These are phyloP conservation scores for Eristalis pertinax DNA, from an alignment of 2,888 invertebrate species.

Conservation along the genomic window DNA sequence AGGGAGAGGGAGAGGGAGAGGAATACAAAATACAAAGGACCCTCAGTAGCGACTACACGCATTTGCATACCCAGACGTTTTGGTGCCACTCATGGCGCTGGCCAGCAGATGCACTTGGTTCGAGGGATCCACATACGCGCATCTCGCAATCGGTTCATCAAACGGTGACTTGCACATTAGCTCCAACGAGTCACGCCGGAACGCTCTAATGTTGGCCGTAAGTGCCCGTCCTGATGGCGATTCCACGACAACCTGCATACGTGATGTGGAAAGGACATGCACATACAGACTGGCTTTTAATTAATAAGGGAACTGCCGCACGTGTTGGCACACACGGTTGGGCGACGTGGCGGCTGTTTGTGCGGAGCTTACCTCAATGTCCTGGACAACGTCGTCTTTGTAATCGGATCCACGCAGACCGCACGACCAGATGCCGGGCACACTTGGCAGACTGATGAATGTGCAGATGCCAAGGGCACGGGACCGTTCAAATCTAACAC, in stretches of 20 bases:
- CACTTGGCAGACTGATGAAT: constrained; percentile 73
- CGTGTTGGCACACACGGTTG: not conserved
- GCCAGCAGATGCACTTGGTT: constrained; percentile 74
- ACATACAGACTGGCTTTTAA: constrained; percentile 41
- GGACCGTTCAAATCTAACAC: constrained; percentile 71
- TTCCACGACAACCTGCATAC: constrained; percentile 72
- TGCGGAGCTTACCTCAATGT: constrained; percentile 73
- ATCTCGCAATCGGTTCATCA: constrained; percentile 74
- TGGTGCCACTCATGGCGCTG: constrained; percentile 68
- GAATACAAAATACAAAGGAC: not conserved
- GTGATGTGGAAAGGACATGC: not conserved
- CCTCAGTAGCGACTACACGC: not conserved
- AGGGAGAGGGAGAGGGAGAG: not conserved
- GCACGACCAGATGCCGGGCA: constrained; percentile 75
- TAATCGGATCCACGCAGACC: constrained; percentile 75
- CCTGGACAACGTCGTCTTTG: constrained; percentile 74
- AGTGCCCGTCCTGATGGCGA: constrained; percentile 74
- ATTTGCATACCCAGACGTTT: constrained; percentile 73
- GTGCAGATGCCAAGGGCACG: constrained; percentile 74
- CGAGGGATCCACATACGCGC: constrained; percentile 74
- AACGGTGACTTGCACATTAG: constrained; percentile 74
- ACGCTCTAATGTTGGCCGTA: constrained; percentile 63
- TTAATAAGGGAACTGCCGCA: constrained; percentile 44
- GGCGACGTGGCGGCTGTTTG: not conserved
- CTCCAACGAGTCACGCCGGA: constrained; percentile 67